These are phyloP conservation scores for Myotis planiceps DNA, from an alignment of 2,797 vertebrate genomes.

Conservation along the genomic window DNA sequence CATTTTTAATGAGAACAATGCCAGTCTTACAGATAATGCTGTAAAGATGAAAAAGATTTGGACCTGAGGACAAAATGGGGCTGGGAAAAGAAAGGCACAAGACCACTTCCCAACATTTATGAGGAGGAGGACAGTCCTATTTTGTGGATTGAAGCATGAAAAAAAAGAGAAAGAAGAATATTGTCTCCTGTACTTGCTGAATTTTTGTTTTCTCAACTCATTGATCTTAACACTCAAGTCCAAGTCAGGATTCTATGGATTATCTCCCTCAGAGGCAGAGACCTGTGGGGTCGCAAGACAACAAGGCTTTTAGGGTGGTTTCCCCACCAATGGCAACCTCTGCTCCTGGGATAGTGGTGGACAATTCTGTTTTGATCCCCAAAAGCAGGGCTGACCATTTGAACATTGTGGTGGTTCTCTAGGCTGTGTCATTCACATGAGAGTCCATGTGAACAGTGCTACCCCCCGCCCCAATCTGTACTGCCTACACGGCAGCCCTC, in stretches of 20 bases:
- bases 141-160: not conserved
- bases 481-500: not conserved
- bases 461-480: rapidly evolving
- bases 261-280: not conserved
- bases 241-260: not conserved
- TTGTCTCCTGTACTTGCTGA: not conserved
- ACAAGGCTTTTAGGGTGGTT: not conserved
- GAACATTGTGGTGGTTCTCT: not conserved
- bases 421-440: not conserved
- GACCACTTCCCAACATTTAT: not conserved
- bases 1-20: not conserved
- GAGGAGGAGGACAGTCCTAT: not conserved
- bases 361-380: not conserved
- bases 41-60: not conserved
- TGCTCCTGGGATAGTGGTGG: not conserved
- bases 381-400: not conserved
- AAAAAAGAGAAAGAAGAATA: not conserved
- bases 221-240: not conserved
- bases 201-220: not conserved
- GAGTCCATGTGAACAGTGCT: not conserved
- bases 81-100: not conserved
- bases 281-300: not conserved
- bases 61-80: not conserved
- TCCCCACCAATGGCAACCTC: not conserved
- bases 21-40: not conserved